These are phyloP conservation scores for Tyrannus savana DNA, from an alignment of 2,113 vertebrate genomes.

Conservation along the genomic window DNA sequence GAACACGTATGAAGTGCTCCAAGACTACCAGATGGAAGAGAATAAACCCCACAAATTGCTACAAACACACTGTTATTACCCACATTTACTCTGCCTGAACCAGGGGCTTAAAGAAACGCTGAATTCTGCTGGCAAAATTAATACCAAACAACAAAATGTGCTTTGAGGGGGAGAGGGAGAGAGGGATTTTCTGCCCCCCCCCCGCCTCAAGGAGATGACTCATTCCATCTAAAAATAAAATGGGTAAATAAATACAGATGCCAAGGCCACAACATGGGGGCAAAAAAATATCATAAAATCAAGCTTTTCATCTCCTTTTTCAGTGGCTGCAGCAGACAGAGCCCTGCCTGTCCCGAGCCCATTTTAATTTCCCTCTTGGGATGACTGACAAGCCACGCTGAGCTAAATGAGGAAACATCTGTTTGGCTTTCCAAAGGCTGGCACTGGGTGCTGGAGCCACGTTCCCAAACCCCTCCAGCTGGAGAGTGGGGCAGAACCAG, in stretches of 20 bases:
- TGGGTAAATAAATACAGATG: constrained; percentile 9
- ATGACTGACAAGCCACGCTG: constrained; percentile 24
- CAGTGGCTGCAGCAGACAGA: constrained; percentile 49
- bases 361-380: constrained; percentile 47
- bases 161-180: neutral
- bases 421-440: constrained; percentile 30
- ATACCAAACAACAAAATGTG: neutral
- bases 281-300: neutral
- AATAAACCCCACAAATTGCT: neutral
- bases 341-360: constrained; percentile 10
- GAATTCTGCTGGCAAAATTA: neutral
- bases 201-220: neutral
- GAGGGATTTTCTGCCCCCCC: neutral
- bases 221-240: constrained; percentile 44
- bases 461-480: neutral
- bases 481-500: neutral
- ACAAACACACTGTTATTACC: neutral
- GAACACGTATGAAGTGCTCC: neutral
- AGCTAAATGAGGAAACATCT: constrained; percentile 61
- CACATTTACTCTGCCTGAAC: neutral
- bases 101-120: neutral
- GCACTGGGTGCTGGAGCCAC: constrained; percentile 24
- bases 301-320: neutral
- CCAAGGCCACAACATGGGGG: neutral
- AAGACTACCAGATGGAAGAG: neutral